These are phyloP conservation scores for Pogonocichla stellata DNA, from an alignment of 2,113 vertebrate species.

Conservation along the genomic window DNA sequence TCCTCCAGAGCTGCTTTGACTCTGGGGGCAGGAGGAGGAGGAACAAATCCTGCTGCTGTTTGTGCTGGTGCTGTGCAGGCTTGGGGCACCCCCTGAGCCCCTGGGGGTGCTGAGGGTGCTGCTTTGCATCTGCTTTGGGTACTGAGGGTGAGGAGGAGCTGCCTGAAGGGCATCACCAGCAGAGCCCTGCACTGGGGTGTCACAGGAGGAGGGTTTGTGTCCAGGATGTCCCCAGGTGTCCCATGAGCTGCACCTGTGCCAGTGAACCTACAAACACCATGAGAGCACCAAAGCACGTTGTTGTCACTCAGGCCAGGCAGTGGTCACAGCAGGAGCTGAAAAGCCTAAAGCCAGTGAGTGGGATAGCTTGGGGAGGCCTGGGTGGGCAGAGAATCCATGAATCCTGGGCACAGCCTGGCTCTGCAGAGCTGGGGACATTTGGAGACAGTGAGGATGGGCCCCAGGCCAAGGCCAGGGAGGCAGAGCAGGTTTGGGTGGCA, in stretches of 20 bases:
- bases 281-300: rapidly evolving
- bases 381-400: neutral
- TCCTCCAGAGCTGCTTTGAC: rapidly evolving
- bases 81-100: rapidly evolving
- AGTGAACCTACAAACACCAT: rapidly evolving
- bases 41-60: neutral
- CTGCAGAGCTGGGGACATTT: neutral
- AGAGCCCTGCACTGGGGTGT: neutral
- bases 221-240: neutral
- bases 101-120: neutral
- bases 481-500: neutral
- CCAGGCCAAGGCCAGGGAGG: neutral
- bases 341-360: rapidly evolving
- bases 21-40: neutral
- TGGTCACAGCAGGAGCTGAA: neutral
- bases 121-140: neutral
- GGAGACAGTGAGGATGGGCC: rapidly evolving
- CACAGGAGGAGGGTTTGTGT: neutral
- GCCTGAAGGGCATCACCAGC: neutral
- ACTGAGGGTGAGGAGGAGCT: neutral
- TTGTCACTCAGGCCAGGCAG: rapidly evolving
- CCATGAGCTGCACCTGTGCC: rapidly evolving
- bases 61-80: neutral
- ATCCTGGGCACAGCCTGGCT: neutral
- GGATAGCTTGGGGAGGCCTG: neutral